Evolutionary conservation across 2,888 invertebrate genomes (phyloP).

Genomic region (Chaitophorus viminalis): DNA sequence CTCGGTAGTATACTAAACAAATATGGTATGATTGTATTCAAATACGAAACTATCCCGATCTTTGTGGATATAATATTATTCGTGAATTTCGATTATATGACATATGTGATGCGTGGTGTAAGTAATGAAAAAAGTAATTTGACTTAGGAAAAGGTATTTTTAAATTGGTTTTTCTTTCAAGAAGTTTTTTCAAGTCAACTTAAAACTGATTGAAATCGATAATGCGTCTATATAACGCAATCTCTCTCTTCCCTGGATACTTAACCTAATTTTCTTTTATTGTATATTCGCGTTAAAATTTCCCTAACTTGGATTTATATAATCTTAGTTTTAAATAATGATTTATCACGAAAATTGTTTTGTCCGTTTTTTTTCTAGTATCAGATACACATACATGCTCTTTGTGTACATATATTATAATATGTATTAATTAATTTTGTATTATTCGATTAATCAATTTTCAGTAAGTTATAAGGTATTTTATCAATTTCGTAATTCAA

Average conservation of each 20-base stretch:
- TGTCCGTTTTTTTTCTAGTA: background rate
- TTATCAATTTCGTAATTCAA: conserved; percentile 21
- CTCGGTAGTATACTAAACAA: background rate
- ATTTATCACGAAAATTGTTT: conserved; percentile 31
- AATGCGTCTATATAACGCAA: conserved; percentile 13
- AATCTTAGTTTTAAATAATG: conserved; percentile 41
- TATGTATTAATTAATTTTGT: background rate
- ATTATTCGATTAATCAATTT: conserved; percentile 44
- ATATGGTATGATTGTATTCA: conserved; percentile 20
- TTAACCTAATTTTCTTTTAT: conserved; percentile 55
- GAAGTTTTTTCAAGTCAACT: conserved; percentile 7
- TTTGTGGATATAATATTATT: background rate
- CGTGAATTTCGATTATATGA: conserved; percentile 13
- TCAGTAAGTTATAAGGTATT: background rate
- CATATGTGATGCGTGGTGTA: conserved; percentile 13
- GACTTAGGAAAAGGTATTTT: conserved; percentile 8
- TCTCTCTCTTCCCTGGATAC: conserved; percentile 7
- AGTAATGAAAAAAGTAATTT: conserved; percentile 48
- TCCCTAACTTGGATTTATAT: conserved; percentile 17
- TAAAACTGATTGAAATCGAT: conserved; percentile 44
- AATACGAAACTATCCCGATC: background rate
- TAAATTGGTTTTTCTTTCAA: conserved; percentile 24
- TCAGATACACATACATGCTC: background rate
- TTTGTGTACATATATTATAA: too few species aligned
- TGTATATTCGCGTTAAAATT: conserved; percentile 36